phyloP scores from a whole-genome alignment of 1,140 invertebrate genomes.

The Cecropterus lyciades region DNA sequence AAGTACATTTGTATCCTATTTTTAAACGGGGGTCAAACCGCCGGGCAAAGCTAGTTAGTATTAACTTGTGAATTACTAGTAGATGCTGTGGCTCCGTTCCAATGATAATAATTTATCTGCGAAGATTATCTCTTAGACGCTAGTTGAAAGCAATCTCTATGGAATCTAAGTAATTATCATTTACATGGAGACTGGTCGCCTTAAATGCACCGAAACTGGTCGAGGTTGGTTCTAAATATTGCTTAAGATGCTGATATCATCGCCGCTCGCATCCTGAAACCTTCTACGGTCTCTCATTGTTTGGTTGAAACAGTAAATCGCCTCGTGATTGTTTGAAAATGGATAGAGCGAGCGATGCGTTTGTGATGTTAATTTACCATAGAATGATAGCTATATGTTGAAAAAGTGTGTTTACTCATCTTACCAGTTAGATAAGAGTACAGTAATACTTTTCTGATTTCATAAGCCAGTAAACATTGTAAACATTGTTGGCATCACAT shows the following conservation, averaged over 20 bases:
- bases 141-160: conserved; percentile 32
- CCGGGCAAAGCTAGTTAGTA: too few species aligned
- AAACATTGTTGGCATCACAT: too few species aligned
- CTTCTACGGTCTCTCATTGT: conserved; percentile 27
- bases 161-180: conserved; percentile 31
- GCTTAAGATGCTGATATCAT: conserved; percentile 20
- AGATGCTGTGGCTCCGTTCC: conserved; percentile 17
- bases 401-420: too few species aligned
- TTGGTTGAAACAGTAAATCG: conserved; percentile 14
- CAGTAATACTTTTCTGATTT: too few species aligned
- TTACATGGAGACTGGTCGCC: conserved; percentile 25
- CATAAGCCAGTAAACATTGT: too few species aligned
- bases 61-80: conserved; percentile 1
- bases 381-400: background rate
- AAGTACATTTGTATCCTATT: too few species aligned
- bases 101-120: conserved; percentile 28
- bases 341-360: background rate
- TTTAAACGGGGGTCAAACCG: too few species aligned
- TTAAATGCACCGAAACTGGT: conserved; percentile 33
- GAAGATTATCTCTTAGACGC: conserved; percentile 18
- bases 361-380: conserved; percentile 14
- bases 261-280: conserved; percentile 15
- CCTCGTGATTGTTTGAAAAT: background rate
- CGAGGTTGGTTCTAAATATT: conserved; percentile 27
- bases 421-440: too few species aligned